Evolutionary conservation across 2,113 vertebrate species (phyloP), one percentile per base, ranked within the genome.

Genomic region (Camelus bactrianus): DNA sequence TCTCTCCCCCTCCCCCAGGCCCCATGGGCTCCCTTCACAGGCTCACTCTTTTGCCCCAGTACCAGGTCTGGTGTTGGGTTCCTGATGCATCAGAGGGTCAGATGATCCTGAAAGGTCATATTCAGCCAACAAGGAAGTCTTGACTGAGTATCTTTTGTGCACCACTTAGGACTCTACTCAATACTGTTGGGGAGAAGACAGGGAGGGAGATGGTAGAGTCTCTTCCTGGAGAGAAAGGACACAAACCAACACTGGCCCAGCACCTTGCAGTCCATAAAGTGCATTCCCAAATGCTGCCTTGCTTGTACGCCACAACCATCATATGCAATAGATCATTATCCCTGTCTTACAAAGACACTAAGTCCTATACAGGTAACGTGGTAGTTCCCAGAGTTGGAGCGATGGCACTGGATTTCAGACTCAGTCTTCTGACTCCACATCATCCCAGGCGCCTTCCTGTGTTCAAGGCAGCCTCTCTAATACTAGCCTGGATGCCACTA

Each of bases 271-370:
- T 73, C 91, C 64, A 48, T 83, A 88, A 92, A 64, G 60, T 81
- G 46, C 16, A 17, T 75, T 67, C 16, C 32, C 48, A 89, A 70
- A 82, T 77, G 67, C 46, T 15, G 9, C 65, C 17, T 87, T 32
- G 28, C 35, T 56, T 15, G 10, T 56, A 83, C 26, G 1, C 52
- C 67, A 42, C n/a, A 82, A 76, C 9, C 32, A 26, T 76, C n/a
- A 6, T 56, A 58, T 30, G 20, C 89, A 64, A 50, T 15, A 69
- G 15, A 58, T 72, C 65, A 38, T 62, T 50, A 60, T 58, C 56
- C 80, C 72, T 81, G 91, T 89, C 87, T 91, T 58, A 54, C 60
- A 58, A 75, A 94, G 50, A 58, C 22, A 52, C 28, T 26, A n/a
- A 75, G 70, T 80, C 14, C 46, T 46, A 30, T 15, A 50, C 0